Evolutionary conservation across 2,888 invertebrate species (phyloP).

Genomic region (Lordiphosa fenestrarum): DNA sequence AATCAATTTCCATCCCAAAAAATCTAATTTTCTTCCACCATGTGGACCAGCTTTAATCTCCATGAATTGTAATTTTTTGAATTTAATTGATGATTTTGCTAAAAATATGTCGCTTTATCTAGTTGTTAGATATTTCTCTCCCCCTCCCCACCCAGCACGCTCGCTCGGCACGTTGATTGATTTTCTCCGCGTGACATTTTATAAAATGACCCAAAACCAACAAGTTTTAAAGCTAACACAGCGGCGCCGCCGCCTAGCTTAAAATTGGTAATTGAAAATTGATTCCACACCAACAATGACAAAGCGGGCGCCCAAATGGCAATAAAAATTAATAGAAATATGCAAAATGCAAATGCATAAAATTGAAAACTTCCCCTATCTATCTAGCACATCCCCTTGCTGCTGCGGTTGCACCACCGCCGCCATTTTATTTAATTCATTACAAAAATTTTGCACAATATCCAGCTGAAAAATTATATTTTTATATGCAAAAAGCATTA

Average conservation of each 20-base stretch:
- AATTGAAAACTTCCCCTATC: constrained; percentile 4
- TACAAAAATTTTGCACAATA: constrained; percentile 29
- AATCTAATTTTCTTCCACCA: constrained; percentile 6
- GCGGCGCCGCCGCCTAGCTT: constrained; percentile 32
- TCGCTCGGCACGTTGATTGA: constrained; percentile 54
- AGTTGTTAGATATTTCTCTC: not conserved
- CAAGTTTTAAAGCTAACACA: constrained; percentile 36
- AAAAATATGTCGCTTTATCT: not conserved
- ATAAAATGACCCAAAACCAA: constrained; percentile 48
- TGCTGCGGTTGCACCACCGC: not conserved
- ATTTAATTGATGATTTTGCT: constrained; percentile 63
- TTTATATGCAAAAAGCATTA: constrained; percentile 30
- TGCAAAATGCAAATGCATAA: constrained; percentile 3
- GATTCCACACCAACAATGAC: constrained; percentile 42
- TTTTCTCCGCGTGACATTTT: constrained; percentile 64
- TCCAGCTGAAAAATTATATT: constrained; percentile 22
- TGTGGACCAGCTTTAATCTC: not conserved
- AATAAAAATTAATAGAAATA: not conserved
- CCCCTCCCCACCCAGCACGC: not conserved
- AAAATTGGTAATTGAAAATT: constrained; percentile 65
- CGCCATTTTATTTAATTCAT: constrained; percentile 31
- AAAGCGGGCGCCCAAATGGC: constrained; percentile 9
- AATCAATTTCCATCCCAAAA: not conserved
- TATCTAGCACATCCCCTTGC: not conserved
- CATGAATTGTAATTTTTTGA: constrained; percentile 70